Percentiles rank a stretch among this genome's conserved stretches.
Evolutionary conservation across 1,140 invertebrate species (phyloP).

Genomic region (Apocrypta bakeri): DNA sequence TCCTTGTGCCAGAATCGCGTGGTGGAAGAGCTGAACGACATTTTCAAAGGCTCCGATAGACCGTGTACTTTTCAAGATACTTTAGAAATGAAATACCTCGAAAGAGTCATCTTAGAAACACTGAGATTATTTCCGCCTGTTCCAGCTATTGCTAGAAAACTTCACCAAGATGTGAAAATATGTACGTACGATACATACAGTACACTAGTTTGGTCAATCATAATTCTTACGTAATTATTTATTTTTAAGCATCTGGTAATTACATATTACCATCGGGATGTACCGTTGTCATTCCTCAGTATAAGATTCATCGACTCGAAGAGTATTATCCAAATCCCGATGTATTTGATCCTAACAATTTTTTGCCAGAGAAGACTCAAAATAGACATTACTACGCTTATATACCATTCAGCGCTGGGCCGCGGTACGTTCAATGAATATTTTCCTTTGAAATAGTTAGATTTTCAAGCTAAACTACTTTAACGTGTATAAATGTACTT

Average conservation of each 20-base stretch:
- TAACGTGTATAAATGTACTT: background rate
- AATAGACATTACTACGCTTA: constrained; percentile 90
- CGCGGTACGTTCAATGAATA: constrained; percentile 77
- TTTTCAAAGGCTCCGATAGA: constrained; percentile 84
- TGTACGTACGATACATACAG: constrained; percentile 77
- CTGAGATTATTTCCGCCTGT: constrained; percentile 87
- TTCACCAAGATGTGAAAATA: constrained; percentile 82
- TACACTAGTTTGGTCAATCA: too few species aligned
- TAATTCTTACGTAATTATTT: constrained; percentile 21
- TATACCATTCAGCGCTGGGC: constrained; percentile 93
- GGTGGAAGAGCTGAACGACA: constrained; percentile 82
- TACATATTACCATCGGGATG: constrained; percentile 79
- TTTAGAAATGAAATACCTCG: constrained; percentile 88
- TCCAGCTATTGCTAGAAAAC: constrained; percentile 83
- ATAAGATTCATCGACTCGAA: constrained; percentile 84
- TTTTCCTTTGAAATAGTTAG: too few species aligned
- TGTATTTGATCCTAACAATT: constrained; percentile 93
- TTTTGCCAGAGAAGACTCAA: constrained; percentile 87
- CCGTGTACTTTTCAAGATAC: constrained; percentile 87
- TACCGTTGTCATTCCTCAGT: constrained; percentile 81
- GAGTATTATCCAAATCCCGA: constrained; percentile 89
- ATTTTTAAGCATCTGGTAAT: constrained; percentile 72
- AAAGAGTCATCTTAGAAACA: constrained; percentile 86
- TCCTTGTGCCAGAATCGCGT: constrained; percentile 63
- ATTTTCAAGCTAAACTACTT: background rate